Conservation (phyloP, 2,797 vertebrate genomes). For the Jordanella pulchra region DNA sequence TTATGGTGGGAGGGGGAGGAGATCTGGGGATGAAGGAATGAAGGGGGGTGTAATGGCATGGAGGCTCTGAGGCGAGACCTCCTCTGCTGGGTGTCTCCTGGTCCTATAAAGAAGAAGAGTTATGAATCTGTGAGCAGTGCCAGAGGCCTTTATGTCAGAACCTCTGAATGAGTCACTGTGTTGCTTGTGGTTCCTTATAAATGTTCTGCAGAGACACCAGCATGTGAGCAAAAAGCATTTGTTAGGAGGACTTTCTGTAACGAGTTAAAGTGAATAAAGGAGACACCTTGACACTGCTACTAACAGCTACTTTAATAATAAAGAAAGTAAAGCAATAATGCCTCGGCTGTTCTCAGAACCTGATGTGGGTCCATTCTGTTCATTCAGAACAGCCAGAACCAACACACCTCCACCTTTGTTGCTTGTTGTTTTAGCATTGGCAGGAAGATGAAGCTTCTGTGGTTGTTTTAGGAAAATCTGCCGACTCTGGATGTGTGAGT, state of each 20-base stretch:
- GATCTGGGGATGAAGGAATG: conserved; percentile 42
- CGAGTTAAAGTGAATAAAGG: conserved; percentile 1
- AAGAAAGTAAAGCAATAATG: too few species aligned
- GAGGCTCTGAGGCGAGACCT: conserved; percentile 68
- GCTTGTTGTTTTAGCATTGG: too few species aligned
- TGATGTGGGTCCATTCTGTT: too few species aligned
- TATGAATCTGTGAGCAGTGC: conserved; percentile 51
- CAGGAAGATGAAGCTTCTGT: too few species aligned
- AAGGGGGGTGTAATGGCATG: conserved; percentile 55
- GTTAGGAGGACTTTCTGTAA: background rate
- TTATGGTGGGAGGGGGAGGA: conserved; percentile 42
- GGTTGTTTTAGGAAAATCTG: too few species aligned
- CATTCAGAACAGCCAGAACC: too few species aligned
- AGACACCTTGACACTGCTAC: background rate
- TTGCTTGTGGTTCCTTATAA: background rate
- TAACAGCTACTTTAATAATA: too few species aligned
- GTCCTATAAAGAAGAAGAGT: conserved; percentile 65
- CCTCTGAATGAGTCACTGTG: conserved; percentile 16
- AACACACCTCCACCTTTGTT: too few species aligned
- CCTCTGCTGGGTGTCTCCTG: conserved; percentile 47
- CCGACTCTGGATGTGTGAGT: too few species aligned
- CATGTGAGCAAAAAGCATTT: conserved; percentile 11
- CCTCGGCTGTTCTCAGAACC: too few species aligned
- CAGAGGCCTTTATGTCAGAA: conserved; percentile 44
- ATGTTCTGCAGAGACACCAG: background rate